Evolutionary conservation across 2,113 vertebrate species (phyloP).

Genomic region (Fregetta grallaria): DNA sequence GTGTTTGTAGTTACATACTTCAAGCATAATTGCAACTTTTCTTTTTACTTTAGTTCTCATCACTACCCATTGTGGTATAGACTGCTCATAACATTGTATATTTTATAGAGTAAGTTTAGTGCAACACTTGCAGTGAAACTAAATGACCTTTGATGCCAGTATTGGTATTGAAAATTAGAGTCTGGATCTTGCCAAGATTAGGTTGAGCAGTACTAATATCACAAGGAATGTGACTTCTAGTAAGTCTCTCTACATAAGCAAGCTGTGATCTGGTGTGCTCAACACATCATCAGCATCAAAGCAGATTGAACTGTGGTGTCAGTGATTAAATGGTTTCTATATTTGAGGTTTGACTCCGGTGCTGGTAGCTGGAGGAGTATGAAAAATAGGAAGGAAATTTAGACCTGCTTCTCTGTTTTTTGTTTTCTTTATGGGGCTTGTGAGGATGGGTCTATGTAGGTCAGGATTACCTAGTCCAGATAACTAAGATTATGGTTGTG

Average conservation of each 20-base stretch:
- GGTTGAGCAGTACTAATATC: not conserved
- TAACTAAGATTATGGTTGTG: not conserved
- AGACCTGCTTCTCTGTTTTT: not conserved
- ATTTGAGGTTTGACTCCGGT: not conserved
- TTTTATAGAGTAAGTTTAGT: not conserved
- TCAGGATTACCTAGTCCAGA: not conserved
- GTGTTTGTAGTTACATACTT: not conserved
- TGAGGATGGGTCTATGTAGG: not conserved
- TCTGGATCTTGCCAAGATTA: not conserved
- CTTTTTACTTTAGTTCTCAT: not conserved
- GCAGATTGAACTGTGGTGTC: not conserved
- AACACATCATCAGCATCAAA: not conserved
- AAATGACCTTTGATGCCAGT: not conserved
- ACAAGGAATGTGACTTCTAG: not conserved
- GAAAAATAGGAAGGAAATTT: not conserved
- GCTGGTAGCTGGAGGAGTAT: not conserved
- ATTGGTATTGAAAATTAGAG: not conserved
- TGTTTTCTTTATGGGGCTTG: accelerated
- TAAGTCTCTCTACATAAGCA: not conserved
- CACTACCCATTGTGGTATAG: not conserved
- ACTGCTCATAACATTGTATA: not conserved
- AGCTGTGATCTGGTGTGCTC: not conserved
- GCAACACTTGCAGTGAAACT: not conserved
- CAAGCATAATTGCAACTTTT: not conserved
- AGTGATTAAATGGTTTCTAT: not conserved